Percentiles rank a stretch among this genome's conserved stretches.
Conservation (phyloP, 2,888 invertebrate genomes). For the Saturnia pavonia region DNA sequence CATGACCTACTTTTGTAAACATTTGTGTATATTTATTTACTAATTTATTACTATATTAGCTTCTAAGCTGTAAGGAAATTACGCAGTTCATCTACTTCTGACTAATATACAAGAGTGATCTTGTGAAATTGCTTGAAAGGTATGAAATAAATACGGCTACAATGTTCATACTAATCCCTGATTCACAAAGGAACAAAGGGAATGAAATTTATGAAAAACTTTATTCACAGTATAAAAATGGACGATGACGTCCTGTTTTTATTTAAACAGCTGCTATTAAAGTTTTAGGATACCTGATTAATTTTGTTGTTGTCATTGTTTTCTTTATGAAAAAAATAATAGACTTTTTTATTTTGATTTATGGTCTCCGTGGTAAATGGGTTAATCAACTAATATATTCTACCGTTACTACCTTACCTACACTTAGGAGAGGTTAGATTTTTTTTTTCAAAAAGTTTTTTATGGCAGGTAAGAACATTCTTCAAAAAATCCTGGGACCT, state of each 20-base stretch:
- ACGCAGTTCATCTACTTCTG: slow-evolving; percentile 38
- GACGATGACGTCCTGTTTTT: slow-evolving; percentile 25
- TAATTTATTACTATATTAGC: slow-evolving; percentile 37
- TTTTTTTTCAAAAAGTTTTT: too few relatives aligned
- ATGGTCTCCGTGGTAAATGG: background rate
- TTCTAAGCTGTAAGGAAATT: slow-evolving; percentile 37
- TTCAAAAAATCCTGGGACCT: too few relatives aligned
- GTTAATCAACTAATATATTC: background rate
- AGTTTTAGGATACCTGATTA: background rate
- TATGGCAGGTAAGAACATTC: too few relatives aligned
- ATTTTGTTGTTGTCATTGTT: background rate
- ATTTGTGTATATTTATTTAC: slow-evolving; percentile 47
- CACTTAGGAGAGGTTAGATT: too few relatives aligned
- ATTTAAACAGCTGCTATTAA: background rate
- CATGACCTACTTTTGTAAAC: slow-evolving; percentile 48
- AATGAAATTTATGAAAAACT: slow-evolving; percentile 15
- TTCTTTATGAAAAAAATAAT: background rate
- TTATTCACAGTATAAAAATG: slow-evolving; percentile 26
- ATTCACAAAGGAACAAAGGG: slow-evolving; percentile 34
- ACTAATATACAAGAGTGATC: slow-evolving; percentile 5
- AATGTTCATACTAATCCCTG: slow-evolving; percentile 23
- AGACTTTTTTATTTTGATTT: too few relatives aligned
- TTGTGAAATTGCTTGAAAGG: slow-evolving; percentile 14
- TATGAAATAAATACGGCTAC: slow-evolving; percentile 11
- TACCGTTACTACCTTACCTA: too few relatives aligned